Evolutionary conservation across 2,113 vertebrate species (phyloP).

Genomic region (Silurus glanis): DNA sequence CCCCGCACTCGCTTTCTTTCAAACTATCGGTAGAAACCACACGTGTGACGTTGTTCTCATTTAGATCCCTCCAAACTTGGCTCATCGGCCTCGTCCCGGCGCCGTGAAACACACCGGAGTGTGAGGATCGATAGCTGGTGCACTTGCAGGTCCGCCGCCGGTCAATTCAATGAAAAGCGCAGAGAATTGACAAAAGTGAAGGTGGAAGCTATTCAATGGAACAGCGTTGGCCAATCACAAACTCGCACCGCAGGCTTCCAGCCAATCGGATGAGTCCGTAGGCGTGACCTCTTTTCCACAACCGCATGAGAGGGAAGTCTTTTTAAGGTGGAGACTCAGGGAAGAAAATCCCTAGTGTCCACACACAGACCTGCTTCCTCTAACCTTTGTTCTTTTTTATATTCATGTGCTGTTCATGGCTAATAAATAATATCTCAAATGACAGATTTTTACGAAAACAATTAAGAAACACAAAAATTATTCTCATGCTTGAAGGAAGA

Average conservation of each 20-base stretch:
- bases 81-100: not conserved
- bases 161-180: constrained; percentile 68
- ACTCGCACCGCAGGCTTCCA: not conserved
- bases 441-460: not conserved
- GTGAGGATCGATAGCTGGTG: constrained; percentile 15
- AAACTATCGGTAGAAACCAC: not conserved
- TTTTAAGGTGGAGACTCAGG: constrained; percentile 66
- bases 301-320: not conserved
- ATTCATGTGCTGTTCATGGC: not conserved
- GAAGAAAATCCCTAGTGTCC: constrained; percentile 1
- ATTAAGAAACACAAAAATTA: not conserved
- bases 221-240: constrained; percentile 65
- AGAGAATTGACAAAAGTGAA: constrained; percentile 74
- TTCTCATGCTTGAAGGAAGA: not conserved
- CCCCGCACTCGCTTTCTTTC: not conserved
- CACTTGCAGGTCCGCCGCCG: constrained; percentile 57
- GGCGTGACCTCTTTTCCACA: not conserved
- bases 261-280: constrained; percentile 62
- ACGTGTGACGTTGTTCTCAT: not conserved
- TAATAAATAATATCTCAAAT: not conserved
- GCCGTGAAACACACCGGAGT: not conserved
- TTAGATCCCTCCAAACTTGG: constrained; percentile 1
- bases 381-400: not conserved
- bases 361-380: not conserved
- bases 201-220: constrained; percentile 72